Conservation (phyloP, 1,140 invertebrate species). For the Heliconius congener region DNA sequence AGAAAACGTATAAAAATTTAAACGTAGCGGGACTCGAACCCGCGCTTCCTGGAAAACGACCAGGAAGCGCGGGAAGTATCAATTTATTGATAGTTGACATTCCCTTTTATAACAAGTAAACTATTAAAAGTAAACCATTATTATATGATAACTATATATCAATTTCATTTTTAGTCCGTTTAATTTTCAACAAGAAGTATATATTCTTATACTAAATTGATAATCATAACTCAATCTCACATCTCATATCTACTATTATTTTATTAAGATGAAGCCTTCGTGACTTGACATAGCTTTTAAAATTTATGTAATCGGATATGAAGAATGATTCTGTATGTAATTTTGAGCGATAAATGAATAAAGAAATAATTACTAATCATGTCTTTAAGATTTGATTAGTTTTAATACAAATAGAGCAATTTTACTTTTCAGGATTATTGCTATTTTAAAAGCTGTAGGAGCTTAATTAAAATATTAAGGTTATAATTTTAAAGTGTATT, state of each 20-base stretch:
- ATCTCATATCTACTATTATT: not conserved
- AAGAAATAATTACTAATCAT: not conserved
- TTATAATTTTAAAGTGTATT: no score
- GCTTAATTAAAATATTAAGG: not conserved
- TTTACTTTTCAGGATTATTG: not conserved
- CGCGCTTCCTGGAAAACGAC: no score
- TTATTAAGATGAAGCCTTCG: not conserved
- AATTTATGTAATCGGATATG: not conserved
- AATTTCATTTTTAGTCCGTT: not conserved
- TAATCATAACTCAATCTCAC: not conserved
- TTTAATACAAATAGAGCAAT: not conserved
- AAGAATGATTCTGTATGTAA: not conserved
- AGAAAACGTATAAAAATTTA: no score
- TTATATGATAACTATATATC: not conserved
- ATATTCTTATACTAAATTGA: not conserved
- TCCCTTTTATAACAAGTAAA: no score
- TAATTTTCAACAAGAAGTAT: not conserved
- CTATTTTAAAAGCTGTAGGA: not conserved
- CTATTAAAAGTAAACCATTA: no score
- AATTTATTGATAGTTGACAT: no score
- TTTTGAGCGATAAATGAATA: not conserved
- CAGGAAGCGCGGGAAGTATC: no score
- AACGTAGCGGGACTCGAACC: no score
- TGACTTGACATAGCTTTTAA: not conserved
- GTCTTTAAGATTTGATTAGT: no score